Conservation (phyloP, 2,888 invertebrate species). For the Choreutis nemorana region DNA sequence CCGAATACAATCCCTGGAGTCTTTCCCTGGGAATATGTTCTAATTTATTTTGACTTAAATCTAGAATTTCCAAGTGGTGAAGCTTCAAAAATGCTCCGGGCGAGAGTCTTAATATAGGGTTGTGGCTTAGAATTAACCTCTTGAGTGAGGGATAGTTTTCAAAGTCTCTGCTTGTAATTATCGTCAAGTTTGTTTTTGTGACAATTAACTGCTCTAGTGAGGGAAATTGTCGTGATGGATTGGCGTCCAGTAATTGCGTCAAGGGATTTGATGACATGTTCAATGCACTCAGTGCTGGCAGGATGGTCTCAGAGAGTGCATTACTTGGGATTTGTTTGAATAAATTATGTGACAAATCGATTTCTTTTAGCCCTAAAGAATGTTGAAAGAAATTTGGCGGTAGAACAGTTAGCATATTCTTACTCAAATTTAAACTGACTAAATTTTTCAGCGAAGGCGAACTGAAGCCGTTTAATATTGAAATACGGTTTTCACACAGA, state of each 20-base stretch:
- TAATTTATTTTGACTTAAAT: constrained; percentile 83
- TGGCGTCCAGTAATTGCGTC: constrained; percentile 75
- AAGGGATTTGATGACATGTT: constrained; percentile 87
- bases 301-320: constrained; percentile 76
- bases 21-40: constrained; percentile 86
- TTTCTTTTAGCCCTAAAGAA: constrained; percentile 73
- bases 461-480: constrained; percentile 78
- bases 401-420: constrained; percentile 76
- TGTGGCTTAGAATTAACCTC: constrained; percentile 76
- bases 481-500: constrained; percentile 77
- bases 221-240: constrained; percentile 75
- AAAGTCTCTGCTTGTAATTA: constrained; percentile 85
- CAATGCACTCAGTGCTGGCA: constrained; percentile 76
- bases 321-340: constrained; percentile 82
- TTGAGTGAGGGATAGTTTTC: constrained; percentile 82
- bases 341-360: constrained; percentile 81
- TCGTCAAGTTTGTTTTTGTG: constrained; percentile 80
- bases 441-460: constrained; percentile 78
- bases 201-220: constrained; percentile 84
- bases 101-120: constrained; percentile 80
- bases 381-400: constrained; percentile 84
- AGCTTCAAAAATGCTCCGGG: constrained; percentile 85
- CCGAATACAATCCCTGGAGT: constrained; percentile 77
- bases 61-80: constrained; percentile 77
- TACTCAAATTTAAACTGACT: constrained; percentile 77